Base-by-base conservation (phyloP, 2,888 invertebrate species). In the Hipparchia sbordonii region DNA sequence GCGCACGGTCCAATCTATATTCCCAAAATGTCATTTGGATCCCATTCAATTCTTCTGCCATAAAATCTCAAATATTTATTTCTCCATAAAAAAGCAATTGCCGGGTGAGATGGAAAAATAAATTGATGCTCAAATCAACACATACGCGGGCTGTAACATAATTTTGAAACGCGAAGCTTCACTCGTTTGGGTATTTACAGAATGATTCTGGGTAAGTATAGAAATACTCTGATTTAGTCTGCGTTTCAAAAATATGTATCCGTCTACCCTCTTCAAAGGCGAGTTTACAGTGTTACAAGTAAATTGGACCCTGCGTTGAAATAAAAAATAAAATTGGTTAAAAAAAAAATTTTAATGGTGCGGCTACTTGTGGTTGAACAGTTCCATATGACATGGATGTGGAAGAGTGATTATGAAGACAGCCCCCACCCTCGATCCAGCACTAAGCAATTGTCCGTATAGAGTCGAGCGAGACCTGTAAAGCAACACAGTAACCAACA, bases 331-430 rank as follows among this genome's bases (percentile, higher is more conserved):
- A 7, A 72, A 72, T 74, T 72, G 76, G 76, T 77, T 74, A 13
- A 71, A 69, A 74, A 69, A 59, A 73, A 79, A 72, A 82, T 84
- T 79, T 81, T 83, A 85, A 87, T 84, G 87, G 89, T 86, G 88
- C 82, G 89, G 91, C 90, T 88, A 87, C 83, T 87, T 87, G 89
- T 90, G 89, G 82, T 85, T 86, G 81, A 84, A 86, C 88, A 87
- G 83, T 87, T 84, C 87, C 79, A 86, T 87, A 88, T 86, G 86
- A 82, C 84, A 85, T 87, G 87, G 92, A 93, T 92, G 93, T 93
- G 93, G 93, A 93, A 93, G 93, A 93, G 93, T 93, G 92, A 93
- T 91, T 74, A 71, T 73, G 72, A 81, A 80, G 79, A 79, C 77
- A 80, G 77, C 75, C 3, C 79, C 76, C 69, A 72, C 79, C 77